These are phyloP conservation scores for Orius laevigatus DNA, from an alignment of 1,140 invertebrate species.

Conservation along the genomic window DNA sequence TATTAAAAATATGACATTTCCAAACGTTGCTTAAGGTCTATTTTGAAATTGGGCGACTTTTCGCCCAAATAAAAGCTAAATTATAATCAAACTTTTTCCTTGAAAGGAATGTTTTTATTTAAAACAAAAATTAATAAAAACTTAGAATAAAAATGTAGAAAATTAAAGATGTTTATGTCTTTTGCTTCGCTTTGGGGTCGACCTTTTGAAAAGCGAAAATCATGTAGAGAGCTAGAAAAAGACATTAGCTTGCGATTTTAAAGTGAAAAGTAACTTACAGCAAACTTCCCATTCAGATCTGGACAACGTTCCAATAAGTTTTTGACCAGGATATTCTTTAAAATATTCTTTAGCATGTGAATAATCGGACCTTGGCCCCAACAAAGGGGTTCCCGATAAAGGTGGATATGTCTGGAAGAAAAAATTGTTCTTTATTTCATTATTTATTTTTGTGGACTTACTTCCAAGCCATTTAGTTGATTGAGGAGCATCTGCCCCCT, in stretches of 20 bases:
- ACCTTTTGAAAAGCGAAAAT: slow-evolving; percentile 70
- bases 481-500: slow-evolving; percentile 36
- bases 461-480: slow-evolving; percentile 53
- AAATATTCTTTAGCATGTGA: slow-evolving; percentile 46
- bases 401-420: slow-evolving; percentile 47
- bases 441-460: slow-evolving; percentile 21
- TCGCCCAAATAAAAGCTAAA: too few relatives aligned
- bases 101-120: too few relatives aligned
- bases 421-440: not conserved
- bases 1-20: too few relatives aligned
- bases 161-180: too few relatives aligned
- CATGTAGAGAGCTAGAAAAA: slow-evolving; percentile 61
- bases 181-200: too few relatives aligned
- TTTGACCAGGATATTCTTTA: slow-evolving; percentile 29
- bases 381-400: slow-evolving; percentile 33
- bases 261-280: slow-evolving; percentile 42
- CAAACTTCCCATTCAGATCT: slow-evolving; percentile 85
- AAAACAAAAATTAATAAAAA: too few relatives aligned
- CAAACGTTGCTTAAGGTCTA: too few relatives aligned
- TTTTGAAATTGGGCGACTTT: too few relatives aligned
- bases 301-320: slow-evolving; percentile 63
- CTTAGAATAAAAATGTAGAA: too few relatives aligned
- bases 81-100: too few relatives aligned
- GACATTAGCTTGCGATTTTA: slow-evolving; percentile 10
- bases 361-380: slow-evolving; percentile 50